Conservation (phyloP, 1,140 invertebrate genomes). For the Doryteuthis pealeii region DNA sequence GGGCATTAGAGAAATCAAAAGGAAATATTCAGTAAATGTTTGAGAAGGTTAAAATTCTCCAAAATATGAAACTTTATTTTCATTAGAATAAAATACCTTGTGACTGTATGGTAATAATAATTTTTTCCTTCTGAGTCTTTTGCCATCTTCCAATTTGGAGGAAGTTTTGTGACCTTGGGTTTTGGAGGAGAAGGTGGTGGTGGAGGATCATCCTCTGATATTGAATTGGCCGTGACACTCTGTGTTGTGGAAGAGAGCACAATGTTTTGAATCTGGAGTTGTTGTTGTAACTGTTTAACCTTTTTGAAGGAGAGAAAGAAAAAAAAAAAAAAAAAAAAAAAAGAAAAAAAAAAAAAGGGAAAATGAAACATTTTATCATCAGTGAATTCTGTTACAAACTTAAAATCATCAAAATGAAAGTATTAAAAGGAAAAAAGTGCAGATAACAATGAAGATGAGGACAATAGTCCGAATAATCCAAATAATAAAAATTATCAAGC, state of each 20-base stretch:
- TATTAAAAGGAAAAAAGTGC: no score
- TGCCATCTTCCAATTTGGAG: conserved; percentile 84
- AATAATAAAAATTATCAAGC: no score
- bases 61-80: no score
- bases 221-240: background rate
- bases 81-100: no score
- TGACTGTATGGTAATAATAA: conserved; percentile 89
- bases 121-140: conserved; percentile 77
- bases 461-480: no score
- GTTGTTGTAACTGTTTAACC: conserved; percentile 13
- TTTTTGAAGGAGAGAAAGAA: background rate
- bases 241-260: background rate
- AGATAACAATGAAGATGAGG: no score
- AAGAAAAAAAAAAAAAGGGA: no score
- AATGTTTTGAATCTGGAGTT: conserved; percentile 25
- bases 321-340: no score
- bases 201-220: conserved; percentile 48
- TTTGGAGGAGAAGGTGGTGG: conserved; percentile 61
- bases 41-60: background rate
- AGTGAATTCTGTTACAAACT: no score
- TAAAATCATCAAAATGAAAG: background rate
- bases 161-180: conserved; percentile 68
- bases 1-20: background rate
- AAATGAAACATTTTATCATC: no score
- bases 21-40: background rate